These are phyloP conservation scores for Aix galericulata DNA, from an alignment of 2,113 vertebrate species.

Conservation along the genomic window DNA sequence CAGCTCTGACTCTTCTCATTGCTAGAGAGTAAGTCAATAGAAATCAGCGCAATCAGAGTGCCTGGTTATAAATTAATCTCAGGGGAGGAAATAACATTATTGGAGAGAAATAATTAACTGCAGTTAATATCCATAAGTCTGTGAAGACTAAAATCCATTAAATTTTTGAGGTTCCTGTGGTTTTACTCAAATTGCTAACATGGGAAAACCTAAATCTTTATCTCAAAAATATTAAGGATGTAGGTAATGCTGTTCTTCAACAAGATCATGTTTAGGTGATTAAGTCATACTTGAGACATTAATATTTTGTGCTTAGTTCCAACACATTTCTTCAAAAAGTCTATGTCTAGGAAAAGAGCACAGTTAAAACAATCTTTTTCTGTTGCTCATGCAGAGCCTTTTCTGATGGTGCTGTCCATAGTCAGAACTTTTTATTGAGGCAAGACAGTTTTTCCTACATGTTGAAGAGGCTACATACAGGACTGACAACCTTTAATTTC, in stretches of 20 bases:
- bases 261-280: background rate
- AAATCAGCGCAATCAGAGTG: background rate
- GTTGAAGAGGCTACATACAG: background rate
- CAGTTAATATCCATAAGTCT: background rate
- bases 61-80: background rate
- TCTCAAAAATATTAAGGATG: background rate
- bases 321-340: background rate
- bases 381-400: background rate
- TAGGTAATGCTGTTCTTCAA: background rate
- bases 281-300: background rate
- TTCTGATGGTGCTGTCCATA: background rate
- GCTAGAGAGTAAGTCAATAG: background rate
- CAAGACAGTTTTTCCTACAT: background rate
- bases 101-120: background rate
- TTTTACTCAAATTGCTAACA: background rate
- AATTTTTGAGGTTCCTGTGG: background rate
- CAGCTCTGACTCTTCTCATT: background rate
- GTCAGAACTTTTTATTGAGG: background rate
- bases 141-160: background rate
- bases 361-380: background rate
- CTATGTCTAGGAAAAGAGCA: background rate
- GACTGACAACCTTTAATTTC: background rate
- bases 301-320: background rate
- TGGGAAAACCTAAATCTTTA: background rate
- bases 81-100: background rate